Evolutionary conservation across 2,797 vertebrate genomes (phyloP).

Genomic region (Rhynchotus rufescens): DNA sequence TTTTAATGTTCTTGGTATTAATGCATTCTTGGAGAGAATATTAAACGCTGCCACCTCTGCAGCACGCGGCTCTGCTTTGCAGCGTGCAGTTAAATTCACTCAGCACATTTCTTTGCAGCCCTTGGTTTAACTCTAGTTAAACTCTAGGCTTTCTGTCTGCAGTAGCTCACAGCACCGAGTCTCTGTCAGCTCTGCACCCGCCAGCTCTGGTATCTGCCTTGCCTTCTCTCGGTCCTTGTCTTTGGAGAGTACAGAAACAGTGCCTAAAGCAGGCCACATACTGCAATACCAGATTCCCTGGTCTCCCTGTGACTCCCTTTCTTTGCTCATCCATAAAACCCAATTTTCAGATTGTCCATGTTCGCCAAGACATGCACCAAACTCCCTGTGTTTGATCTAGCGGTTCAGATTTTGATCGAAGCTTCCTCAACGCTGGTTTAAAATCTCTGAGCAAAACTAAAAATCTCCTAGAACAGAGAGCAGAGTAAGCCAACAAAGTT

Average conservation of each 20-base stretch:
- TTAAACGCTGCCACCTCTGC: neutral
- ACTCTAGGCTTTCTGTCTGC: neutral
- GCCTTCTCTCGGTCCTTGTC: neutral
- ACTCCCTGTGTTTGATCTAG: neutral
- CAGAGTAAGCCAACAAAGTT: conserved; percentile 36
- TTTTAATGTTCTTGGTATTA: too few relatives aligned
- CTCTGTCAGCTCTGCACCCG: neutral
- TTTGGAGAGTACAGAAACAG: neutral
- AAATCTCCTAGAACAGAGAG: neutral
- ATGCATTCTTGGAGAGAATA: too few relatives aligned
- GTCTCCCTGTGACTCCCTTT: neutral
- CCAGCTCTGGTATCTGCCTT: neutral
- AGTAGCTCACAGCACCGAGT: neutral
- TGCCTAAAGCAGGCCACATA: neutral
- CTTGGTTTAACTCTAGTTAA: too few relatives aligned
- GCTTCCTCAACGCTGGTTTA: neutral
- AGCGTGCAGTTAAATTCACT: neutral
- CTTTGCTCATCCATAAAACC: neutral
- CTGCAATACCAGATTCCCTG: neutral
- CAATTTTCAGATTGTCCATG: neutral
- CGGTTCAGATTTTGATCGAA: neutral
- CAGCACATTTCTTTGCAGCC: neutral
- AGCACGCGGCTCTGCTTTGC: neutral
- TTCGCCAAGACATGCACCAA: fast-evolving
- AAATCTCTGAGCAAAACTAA: neutral